These are phyloP conservation scores for Rhingia campestris DNA, from an alignment of 2,888 invertebrate species.

Conservation along the genomic window DNA sequence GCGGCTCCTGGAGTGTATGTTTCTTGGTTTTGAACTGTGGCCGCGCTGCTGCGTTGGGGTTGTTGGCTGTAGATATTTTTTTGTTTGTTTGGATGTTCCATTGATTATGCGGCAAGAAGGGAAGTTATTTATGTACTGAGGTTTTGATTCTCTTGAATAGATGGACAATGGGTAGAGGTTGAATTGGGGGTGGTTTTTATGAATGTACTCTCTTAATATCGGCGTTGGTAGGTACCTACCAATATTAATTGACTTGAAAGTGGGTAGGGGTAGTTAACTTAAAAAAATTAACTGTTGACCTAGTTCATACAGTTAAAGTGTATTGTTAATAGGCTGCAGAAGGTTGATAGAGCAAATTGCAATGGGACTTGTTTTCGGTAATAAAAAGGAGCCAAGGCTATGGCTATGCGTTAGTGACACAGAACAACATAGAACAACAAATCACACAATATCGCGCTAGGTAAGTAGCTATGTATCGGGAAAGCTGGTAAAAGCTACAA, in stretches of 20 bases:
- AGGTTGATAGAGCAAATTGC: neutral
- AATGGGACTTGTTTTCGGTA: too few relatives aligned
- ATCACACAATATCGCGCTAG: too few relatives aligned
- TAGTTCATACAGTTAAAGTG: neutral
- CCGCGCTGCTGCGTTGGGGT: constrained; percentile 56
- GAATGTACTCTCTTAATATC: constrained; percentile 28
- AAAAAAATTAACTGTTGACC: constrained; percentile 10
- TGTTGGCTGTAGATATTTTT: neutral
- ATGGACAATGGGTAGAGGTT: neutral
- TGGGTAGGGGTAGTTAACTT: neutral
- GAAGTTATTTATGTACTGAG: constrained; percentile 30
- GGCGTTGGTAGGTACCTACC: neutral
- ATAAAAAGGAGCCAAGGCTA: too few relatives aligned
- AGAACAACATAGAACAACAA: too few relatives aligned
- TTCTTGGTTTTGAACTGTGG: constrained; percentile 69
- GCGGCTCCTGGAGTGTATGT: constrained; percentile 72
- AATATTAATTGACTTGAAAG: neutral
- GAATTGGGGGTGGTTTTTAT: neutral
- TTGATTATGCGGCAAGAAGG: constrained; percentile 34
- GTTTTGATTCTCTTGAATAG: constrained; percentile 27
- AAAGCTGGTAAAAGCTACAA: too few relatives aligned
- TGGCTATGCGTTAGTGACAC: too few relatives aligned
- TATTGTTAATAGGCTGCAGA: neutral
- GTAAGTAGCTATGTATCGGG: too few relatives aligned
- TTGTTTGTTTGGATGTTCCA: constrained; percentile 16